A percentile compares a stretch with the other conserved stretches of the same genome.
These are phyloP conservation scores for Reticulitermes speratus DNA, from an alignment of 1,140 invertebrate genomes.

Conservation along the genomic window DNA sequence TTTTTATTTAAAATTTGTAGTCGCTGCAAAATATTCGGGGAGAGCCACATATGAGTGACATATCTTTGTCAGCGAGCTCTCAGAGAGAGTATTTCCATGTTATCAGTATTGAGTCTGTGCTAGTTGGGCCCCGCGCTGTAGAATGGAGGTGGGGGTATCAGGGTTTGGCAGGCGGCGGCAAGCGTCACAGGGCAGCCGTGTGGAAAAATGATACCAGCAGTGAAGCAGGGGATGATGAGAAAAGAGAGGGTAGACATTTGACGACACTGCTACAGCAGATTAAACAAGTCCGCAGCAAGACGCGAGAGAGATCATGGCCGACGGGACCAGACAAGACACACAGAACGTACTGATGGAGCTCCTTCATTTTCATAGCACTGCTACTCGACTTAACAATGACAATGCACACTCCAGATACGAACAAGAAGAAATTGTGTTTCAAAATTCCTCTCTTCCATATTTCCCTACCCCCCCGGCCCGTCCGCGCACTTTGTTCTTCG, in stretches of 20 bases:
- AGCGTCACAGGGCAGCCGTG: constrained; percentile 14
- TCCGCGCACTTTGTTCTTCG: not conserved
- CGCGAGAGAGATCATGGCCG: not conserved
- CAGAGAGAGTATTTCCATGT: constrained; percentile 13
- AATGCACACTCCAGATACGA: constrained; percentile 1
- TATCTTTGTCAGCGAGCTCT: not conserved
- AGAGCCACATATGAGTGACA: constrained; percentile 9
- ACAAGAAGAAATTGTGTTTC: constrained; percentile 3
- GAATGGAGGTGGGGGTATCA: not conserved
- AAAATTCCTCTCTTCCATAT: constrained; percentile 19
- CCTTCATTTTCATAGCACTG: constrained; percentile 10
- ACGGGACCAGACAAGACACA: not conserved
- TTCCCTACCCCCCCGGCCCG: not conserved
- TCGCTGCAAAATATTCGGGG: constrained; percentile 11
- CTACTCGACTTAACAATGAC: constrained; percentile 5
- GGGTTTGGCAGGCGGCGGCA: constrained; percentile 8
- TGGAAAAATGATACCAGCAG: constrained; percentile 12
- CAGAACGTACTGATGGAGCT: not conserved
- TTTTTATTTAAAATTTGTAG: constrained; percentile 1
- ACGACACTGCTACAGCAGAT: constrained; percentile 14
- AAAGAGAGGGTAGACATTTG: not conserved
- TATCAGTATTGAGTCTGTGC: constrained; percentile 6
- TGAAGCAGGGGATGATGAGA: constrained; percentile 4
- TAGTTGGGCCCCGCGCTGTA: constrained; percentile 6
- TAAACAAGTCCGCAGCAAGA: constrained; percentile 14